Conservation (phyloP, 2,113 vertebrate genomes). For the Micronycteris hirsuta region DNA sequence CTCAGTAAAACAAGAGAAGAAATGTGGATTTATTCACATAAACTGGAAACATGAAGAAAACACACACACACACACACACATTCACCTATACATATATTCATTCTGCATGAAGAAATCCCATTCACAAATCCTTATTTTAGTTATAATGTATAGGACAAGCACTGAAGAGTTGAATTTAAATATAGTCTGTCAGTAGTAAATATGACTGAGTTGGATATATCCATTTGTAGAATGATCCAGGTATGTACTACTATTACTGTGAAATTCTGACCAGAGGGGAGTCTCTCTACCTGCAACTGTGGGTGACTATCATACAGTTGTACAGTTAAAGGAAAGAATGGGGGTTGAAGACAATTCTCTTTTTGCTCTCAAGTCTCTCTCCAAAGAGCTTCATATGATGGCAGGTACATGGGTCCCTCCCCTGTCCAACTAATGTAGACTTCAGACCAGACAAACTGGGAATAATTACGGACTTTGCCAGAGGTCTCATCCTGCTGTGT, state of each 20-base stretch:
- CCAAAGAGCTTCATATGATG: background rate
- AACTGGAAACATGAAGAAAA: background rate
- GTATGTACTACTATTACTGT: background rate
- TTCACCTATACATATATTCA: background rate
- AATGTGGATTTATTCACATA: background rate
- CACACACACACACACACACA: fast-evolving
- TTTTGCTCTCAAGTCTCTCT: background rate
- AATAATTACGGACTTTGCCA: background rate
- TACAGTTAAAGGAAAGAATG: background rate
- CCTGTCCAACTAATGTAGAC: background rate
- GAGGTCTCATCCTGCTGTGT: background rate
- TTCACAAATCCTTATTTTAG: background rate
- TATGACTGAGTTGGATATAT: background rate
- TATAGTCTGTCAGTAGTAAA: background rate
- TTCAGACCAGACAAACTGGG: background rate
- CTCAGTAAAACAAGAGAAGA: background rate
- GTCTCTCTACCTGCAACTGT: background rate
- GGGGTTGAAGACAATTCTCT: background rate
- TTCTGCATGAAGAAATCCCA: background rate
- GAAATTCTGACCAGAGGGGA: background rate
- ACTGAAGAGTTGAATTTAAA: background rate
- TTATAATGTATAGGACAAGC: background rate
- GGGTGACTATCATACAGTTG: fast-evolving
- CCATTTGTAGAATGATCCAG: background rate
- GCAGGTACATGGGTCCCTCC: background rate